phyloP scores from a whole-genome alignment of 1,140 invertebrate genomes.

The Tribolium castaneum region DNA sequence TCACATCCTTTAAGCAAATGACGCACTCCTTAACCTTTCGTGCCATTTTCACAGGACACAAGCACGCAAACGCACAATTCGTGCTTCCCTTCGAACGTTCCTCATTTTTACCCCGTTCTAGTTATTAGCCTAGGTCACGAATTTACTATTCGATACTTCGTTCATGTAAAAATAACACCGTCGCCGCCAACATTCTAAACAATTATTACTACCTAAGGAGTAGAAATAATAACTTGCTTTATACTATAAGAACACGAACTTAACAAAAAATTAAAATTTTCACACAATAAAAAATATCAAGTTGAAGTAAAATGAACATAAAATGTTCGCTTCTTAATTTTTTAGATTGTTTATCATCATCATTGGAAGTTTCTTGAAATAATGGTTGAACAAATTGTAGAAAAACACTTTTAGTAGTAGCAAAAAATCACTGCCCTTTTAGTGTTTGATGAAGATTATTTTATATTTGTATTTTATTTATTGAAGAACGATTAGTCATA shows the following conservation, averaged over 20 bases:
- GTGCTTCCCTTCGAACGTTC: slow-evolving; percentile 2
- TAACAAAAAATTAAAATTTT: neutral
- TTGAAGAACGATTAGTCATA: too few relatives aligned
- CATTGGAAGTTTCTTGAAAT: too few relatives aligned
- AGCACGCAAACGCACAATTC: slow-evolving; percentile 25
- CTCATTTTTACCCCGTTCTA: slow-evolving; percentile 24
- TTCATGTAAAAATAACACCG: neutral
- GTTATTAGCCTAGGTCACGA: slow-evolving; percentile 29
- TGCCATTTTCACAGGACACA: neutral
- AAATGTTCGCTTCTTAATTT: too few relatives aligned
- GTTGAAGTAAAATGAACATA: too few relatives aligned
- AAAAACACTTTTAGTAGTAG: too few relatives aligned
- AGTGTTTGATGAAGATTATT: too few relatives aligned
- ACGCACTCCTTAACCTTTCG: slow-evolving; percentile 18
- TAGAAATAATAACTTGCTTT: neutral
- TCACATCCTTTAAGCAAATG: neutral
- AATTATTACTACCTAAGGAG: neutral
- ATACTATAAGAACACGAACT: too few relatives aligned
- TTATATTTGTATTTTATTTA: too few relatives aligned
- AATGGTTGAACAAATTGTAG: too few relatives aligned
- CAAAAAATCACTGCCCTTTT: too few relatives aligned
- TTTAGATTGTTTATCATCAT: too few relatives aligned
- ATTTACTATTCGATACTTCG: slow-evolving; percentile 24
- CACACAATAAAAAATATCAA: neutral
- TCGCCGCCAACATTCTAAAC: neutral